These are phyloP conservation scores for Congeria kusceri DNA, from an alignment of 2,888 invertebrate species.

Conservation along the genomic window DNA sequence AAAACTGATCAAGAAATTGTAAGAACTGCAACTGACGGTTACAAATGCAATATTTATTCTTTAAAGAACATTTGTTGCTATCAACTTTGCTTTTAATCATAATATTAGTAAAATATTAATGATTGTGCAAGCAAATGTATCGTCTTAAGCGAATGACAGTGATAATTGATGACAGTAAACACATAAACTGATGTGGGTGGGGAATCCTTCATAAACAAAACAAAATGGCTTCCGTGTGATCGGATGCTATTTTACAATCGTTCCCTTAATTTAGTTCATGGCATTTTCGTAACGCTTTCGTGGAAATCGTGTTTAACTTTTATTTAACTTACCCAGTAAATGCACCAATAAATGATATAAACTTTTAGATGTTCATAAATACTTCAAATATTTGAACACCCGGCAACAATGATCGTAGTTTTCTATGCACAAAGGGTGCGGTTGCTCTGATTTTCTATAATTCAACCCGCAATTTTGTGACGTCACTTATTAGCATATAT, in stretches of 20 bases:
- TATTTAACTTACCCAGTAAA: conserved; percentile 58
- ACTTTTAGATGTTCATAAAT: conserved; percentile 58
- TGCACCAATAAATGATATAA: conserved; percentile 47
- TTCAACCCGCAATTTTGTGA: conserved; percentile 71
- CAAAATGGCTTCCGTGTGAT: conserved; percentile 50
- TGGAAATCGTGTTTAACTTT: not conserved
- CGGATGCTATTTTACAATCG: not conserved
- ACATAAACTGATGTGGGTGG: conserved; percentile 45
- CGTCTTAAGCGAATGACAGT: too few relatives aligned
- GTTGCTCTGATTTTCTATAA: conserved; percentile 60
- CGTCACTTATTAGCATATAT: conserved; percentile 69
- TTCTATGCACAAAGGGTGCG: conserved; percentile 66
- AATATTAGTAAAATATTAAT: too few relatives aligned
- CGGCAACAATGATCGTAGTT: conserved; percentile 56
- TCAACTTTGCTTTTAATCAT: too few relatives aligned
- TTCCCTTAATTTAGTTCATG: not conserved
- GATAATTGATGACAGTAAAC: too few relatives aligned
- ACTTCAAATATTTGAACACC: conserved; percentile 50
- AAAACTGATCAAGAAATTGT: too few relatives aligned
- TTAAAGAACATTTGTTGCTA: too few relatives aligned
- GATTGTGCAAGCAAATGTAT: too few relatives aligned
- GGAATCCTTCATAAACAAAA: conserved; percentile 57
- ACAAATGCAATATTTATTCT: too few relatives aligned
- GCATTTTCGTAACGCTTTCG: not conserved
- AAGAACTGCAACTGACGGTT: too few relatives aligned